These are phyloP conservation scores for Parotocinclus haroldoi DNA, from an alignment of 2,797 vertebrate species.

Conservation along the genomic window DNA sequence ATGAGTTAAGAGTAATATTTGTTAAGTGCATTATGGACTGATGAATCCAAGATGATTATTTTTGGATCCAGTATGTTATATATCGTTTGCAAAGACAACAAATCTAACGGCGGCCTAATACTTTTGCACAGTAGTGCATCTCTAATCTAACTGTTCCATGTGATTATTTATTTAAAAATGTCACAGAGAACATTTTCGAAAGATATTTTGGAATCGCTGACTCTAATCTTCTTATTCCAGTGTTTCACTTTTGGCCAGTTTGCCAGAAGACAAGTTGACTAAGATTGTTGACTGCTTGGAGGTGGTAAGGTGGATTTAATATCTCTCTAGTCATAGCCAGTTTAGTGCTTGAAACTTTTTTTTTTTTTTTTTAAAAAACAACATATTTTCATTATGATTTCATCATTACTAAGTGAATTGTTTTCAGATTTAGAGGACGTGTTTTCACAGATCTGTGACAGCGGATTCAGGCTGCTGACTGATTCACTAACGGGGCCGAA, in stretches of 20 bases:
- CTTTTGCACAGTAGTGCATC: too few relatives aligned
- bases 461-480: constrained; percentile 43
- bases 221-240: constrained; percentile 53
- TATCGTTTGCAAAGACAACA: too few relatives aligned
- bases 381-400: constrained; percentile 63
- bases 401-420: constrained; percentile 61
- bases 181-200: not conserved
- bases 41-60: too few relatives aligned
- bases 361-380: too few relatives aligned
- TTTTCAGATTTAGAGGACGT: constrained; percentile 46
- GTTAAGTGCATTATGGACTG: too few relatives aligned
- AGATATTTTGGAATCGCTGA: not conserved
- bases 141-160: constrained; percentile 6
- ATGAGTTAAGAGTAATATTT: too few relatives aligned
- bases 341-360: not conserved
- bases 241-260: constrained; percentile 85
- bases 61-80: too few relatives aligned
- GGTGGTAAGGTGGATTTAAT: constrained; percentile 78
- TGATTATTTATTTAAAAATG: constrained; percentile 2
- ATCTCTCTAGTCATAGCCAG: not conserved
- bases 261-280: constrained; percentile 89
- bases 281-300: constrained; percentile 95
- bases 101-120: too few relatives aligned
- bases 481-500: constrained; percentile 40
- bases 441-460: constrained; percentile 17